Percentiles rank a stretch among this genome's conserved stretches.
phyloP scores from a whole-genome alignment of 2,888 invertebrate genomes.

The Polydrusus cervinus region DNA sequence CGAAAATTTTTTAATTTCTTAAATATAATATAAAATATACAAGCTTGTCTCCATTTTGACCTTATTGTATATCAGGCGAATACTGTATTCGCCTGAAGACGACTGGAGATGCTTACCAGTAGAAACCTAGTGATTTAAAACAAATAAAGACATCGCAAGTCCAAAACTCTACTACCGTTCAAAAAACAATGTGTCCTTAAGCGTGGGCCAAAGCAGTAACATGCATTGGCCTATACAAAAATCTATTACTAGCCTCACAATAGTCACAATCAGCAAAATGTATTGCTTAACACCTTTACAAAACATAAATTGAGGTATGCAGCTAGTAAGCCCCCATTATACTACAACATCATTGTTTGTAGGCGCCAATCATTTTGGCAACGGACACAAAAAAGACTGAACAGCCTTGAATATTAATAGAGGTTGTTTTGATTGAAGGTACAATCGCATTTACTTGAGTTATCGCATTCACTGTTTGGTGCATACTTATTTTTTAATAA shows the following conservation, averaged over 20 bases:
- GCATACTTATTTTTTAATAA: slow-evolving; percentile 8
- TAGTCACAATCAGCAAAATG: not conserved
- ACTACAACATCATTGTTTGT: slow-evolving; percentile 9
- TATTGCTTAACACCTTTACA: slow-evolving; percentile 8
- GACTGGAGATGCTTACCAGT: too few species aligned
- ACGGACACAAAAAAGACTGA: slow-evolving; percentile 26
- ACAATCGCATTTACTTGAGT: slow-evolving; percentile 18
- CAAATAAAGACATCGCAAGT: too few species aligned
- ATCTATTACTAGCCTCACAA: too few species aligned
- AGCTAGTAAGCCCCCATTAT: not conserved
- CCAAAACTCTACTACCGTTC: too few species aligned
- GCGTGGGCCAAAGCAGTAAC: too few species aligned
- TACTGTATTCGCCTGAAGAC: too few species aligned
- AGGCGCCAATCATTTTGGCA: slow-evolving; percentile 38
- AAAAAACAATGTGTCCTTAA: too few species aligned
- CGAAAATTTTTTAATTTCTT: too few species aligned
- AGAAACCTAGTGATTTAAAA: too few species aligned
- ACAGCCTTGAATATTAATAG: slow-evolving; percentile 38
- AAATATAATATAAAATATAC: too few species aligned
- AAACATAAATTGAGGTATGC: slow-evolving; percentile 11
- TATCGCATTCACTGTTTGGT: slow-evolving; percentile 5
- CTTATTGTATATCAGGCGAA: too few species aligned
- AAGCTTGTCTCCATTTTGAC: too few species aligned
- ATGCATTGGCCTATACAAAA: not conserved
- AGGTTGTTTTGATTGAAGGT: slow-evolving; percentile 27